Evolutionary conservation across 2,797 vertebrate genomes (phyloP).

Genomic region (Chiroxiphia lanceolata): DNA sequence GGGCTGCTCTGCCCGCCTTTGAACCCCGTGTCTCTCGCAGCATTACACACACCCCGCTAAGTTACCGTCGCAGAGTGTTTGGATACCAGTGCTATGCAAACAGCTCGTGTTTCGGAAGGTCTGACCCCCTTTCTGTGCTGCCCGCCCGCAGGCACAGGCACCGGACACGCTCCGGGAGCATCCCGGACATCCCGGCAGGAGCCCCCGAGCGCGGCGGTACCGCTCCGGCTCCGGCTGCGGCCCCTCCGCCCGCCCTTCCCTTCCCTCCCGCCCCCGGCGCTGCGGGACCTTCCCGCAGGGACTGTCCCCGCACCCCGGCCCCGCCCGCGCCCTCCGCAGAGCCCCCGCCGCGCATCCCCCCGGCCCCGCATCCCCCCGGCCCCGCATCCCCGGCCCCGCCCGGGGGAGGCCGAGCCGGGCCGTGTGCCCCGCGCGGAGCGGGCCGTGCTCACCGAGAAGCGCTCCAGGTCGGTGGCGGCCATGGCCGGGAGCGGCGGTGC

Average conservation of each 20-base stretch:
- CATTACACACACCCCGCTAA: neutral
- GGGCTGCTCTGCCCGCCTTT: neutral
- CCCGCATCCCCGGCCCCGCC: neutral
- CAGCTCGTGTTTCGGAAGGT: neutral
- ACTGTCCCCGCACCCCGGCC: neutral
- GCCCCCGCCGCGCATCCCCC: neutral
- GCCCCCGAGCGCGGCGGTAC: rapidly evolving
- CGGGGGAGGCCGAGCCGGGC: too few relatives aligned
- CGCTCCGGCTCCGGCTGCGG: neutral
- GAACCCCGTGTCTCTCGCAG: neutral
- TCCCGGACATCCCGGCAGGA: rapidly evolving
- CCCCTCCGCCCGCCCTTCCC: neutral
- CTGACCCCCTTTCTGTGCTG: neutral
- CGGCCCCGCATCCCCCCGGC: too few relatives aligned
- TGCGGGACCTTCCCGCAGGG: neutral
- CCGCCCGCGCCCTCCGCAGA: neutral
- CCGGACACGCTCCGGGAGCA: rapidly evolving
- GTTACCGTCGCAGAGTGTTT: neutral
- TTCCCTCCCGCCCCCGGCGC: neutral
- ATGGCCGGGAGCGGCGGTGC: neutral
- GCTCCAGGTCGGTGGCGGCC: slow-evolving; percentile 72
- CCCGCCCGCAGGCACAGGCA: rapidly evolving
- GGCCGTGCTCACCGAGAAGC: slow-evolving; percentile 68
- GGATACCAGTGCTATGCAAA: neutral
- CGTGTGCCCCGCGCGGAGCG: too few relatives aligned